phyloP scores from a whole-genome alignment of 2,797 vertebrate species.

The Myotis findleyi region DNA sequence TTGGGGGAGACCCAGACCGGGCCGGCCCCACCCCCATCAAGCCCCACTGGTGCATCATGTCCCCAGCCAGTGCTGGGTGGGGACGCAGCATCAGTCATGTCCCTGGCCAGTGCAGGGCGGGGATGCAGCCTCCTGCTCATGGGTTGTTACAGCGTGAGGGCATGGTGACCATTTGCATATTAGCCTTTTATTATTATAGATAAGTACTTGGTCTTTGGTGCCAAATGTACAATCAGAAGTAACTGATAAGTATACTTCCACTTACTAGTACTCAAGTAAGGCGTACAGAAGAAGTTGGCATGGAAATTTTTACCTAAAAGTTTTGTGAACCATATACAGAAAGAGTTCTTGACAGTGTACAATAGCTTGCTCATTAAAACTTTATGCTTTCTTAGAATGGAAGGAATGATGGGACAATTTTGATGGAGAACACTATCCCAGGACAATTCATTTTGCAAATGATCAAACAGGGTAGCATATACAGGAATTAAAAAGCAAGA shows the following conservation, averaged over 20 bases:
- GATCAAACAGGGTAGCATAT: not conserved
- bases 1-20: no score
- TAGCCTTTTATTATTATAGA: no score
- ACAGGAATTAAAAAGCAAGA: not conserved
- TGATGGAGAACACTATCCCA: not conserved
- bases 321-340: not conserved
- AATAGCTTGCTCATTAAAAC: conserved; percentile 2
- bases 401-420: not conserved
- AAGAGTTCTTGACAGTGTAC: not conserved
- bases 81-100: no score
- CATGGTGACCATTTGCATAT: no score
- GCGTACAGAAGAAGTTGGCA: not conserved
- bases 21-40: no score
- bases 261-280: not conserved
- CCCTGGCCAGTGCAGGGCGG: rapidly evolving
- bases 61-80: no score
- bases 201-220: conserved; percentile 7
- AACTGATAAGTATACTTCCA: conserved; percentile 8
- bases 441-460: not conserved
- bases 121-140: no score
- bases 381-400: not conserved
- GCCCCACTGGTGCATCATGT: no score
- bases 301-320: not conserved
- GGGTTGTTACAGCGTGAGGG: no score
- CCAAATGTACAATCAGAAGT: not conserved